Conservation (phyloP, 2,888 invertebrate species). For the Gasteruption jaculator region DNA sequence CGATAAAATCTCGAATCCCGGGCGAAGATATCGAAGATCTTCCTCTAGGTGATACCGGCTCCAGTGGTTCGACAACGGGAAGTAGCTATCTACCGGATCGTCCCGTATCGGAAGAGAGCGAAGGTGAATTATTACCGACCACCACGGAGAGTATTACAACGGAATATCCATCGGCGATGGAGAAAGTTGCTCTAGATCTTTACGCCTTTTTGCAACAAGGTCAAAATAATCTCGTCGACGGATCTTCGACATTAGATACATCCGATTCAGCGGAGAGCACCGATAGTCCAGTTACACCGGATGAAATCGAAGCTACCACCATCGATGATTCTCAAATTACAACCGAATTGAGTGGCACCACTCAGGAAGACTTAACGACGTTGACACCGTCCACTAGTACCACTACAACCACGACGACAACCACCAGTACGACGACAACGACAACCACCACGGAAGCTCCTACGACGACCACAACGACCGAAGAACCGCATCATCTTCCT, state of each 20-base stretch:
- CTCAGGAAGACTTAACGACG: conserved; percentile 53
- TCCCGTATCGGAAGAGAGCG: too few species aligned
- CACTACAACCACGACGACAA: conserved; percentile 46
- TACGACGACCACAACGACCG: conserved; percentile 54
- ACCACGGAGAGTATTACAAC: conserved; percentile 59
- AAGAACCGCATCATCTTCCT: conserved; percentile 35
- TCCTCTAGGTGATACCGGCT: too few species aligned
- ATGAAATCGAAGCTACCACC: conserved; percentile 44
- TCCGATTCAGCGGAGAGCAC: conserved; percentile 58
- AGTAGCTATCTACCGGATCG: too few species aligned
- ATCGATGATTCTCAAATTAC: conserved; percentile 48
- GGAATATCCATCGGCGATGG: conserved; percentile 64
- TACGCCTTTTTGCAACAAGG: conserved; percentile 72
- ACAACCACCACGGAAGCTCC: conserved; percentile 54
- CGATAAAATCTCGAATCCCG: conserved; percentile 24
- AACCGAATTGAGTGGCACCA: conserved; percentile 47
- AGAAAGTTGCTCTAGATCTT: conserved; percentile 77
- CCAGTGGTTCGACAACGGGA: too few species aligned
- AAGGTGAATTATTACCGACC: too few species aligned
- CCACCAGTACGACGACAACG: conserved; percentile 54
- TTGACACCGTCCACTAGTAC: conserved; percentile 56
- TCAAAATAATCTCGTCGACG: conserved; percentile 53
- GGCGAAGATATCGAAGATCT: conserved; percentile 22
- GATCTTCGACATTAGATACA: conserved; percentile 22
- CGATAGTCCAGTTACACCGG: conserved; percentile 53